phyloP scores from a whole-genome alignment of 2,888 invertebrate species.

The Sipha maydis region DNA sequence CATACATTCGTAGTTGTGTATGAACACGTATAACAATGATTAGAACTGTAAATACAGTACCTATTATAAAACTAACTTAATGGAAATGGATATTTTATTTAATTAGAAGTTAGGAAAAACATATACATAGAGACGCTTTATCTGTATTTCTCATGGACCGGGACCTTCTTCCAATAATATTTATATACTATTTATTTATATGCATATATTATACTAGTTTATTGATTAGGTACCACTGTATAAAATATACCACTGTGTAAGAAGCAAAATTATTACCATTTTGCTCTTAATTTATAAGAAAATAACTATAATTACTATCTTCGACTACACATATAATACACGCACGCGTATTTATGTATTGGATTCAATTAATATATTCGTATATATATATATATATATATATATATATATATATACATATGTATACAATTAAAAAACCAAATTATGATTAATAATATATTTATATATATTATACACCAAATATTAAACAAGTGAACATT shows the following conservation, averaged over 20 bases:
- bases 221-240: neutral
- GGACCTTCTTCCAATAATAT: too few relatives aligned
- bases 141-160: neutral
- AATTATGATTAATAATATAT: constrained; percentile 15
- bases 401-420: neutral
- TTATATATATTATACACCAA: neutral
- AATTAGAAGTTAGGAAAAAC: constrained; percentile 15
- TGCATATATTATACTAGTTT: neutral
- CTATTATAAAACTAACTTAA: neutral
- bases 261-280: constrained; percentile 26
- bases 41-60: neutral
- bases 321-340: neutral
- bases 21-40: neutral
- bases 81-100: neutral
- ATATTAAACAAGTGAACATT: constrained; percentile 11
- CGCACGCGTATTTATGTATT: neutral
- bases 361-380: constrained; percentile 30
- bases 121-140: constrained; percentile 15
- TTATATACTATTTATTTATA: neutral
- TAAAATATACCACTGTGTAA: neutral
- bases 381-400: too few relatives aligned
- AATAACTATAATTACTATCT: constrained; percentile 50
- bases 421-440: neutral
- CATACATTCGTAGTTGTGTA: neutral
- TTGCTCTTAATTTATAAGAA: constrained; percentile 29